Evolutionary conservation across 37 sponge, comb jelly and placozoan genomes (phyloP), one percentile per base, ranked within the genome.

Genomic region (Crambe crambe): DNA sequence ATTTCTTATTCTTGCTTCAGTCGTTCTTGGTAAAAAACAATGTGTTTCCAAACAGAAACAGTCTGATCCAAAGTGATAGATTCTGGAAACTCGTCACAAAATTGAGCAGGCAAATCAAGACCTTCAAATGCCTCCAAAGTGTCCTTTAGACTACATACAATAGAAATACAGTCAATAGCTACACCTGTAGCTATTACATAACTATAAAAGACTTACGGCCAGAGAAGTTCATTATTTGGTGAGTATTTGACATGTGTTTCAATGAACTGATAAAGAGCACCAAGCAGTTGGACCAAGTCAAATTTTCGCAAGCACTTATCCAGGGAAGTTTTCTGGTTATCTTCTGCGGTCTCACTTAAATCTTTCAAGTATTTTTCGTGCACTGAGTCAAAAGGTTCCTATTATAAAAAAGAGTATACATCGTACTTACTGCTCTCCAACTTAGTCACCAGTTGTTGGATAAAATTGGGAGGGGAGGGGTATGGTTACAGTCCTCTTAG

Each of bases 381-480:
- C 59, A 85, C 10, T n/a, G 64, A 40, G 21, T 90, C 80, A 70
- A 90, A 90, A 5, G 90, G 90, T 35, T 84, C 84, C 90, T 88
- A 47, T 47, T n/a, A n/a, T n/a, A n/a, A n/a, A n/a, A n/a, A n/a
- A n/a, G n/a, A n/a, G n/a, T n/a, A n/a, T n/a, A n/a, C n/a, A n/a
- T n/a, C 56, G 4, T 27, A 62, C 32, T 26, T 42, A n/a, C 23
- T 32, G n/a, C n/a, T n/a, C n/a, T n/a, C n/a, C n/a, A n/a, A n/a
- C n/a, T n/a, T n/a, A n/a, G n/a, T n/a, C n/a, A n/a, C n/a, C n/a
- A n/a, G n/a, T n/a, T n/a, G n/a, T n/a, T n/a, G n/a, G n/a, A n/a
- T n/a, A n/a, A n/a, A n/a, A n/a, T n/a, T n/a, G n/a, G n/a, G n/a
- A n/a, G n/a, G n/a, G n/a, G n/a, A n/a, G n/a, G n/a, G n/a, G n/a